These are phyloP conservation scores for Bombycilla garrulus DNA, from an alignment of 2,113 vertebrate species.

Conservation along the genomic window DNA sequence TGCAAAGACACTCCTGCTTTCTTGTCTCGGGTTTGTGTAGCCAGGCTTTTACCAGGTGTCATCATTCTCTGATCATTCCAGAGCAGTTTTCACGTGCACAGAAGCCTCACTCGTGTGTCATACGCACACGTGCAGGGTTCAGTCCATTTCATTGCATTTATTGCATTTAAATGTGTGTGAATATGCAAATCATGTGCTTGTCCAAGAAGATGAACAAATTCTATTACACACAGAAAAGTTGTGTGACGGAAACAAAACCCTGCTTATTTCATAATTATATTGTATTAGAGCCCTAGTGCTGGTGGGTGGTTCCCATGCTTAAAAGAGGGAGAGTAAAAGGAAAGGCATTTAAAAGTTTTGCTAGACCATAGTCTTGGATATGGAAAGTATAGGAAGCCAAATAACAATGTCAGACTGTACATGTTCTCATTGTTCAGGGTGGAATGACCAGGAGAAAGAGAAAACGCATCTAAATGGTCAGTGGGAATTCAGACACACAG, in stretches of 20 bases:
- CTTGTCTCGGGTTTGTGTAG: rapidly evolving
- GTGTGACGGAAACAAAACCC: neutral
- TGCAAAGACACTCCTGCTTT: neutral
- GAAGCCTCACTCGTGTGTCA: rapidly evolving
- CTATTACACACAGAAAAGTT: neutral
- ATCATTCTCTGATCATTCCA: neutral
- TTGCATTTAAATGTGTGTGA: neutral
- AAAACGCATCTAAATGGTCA: neutral
- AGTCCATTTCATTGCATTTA: neutral
- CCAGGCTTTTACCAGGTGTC: neutral
- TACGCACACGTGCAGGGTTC: neutral
- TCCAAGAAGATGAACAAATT: neutral
- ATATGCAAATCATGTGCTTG: neutral
- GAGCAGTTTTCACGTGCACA: neutral
- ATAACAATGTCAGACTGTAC: neutral
- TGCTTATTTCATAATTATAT: neutral
- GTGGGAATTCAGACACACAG: neutral
- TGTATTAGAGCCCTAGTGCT: neutral
- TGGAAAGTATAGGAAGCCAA: neutral
- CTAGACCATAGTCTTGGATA: neutral
- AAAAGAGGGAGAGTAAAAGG: neutral
- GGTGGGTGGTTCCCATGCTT: neutral
- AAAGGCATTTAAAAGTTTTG: neutral
- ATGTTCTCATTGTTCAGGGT: neutral
- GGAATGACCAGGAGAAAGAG: neutral